Base-by-base conservation (phyloP, 2,888 invertebrate genomes). In the Coelinius sp. region DNA sequence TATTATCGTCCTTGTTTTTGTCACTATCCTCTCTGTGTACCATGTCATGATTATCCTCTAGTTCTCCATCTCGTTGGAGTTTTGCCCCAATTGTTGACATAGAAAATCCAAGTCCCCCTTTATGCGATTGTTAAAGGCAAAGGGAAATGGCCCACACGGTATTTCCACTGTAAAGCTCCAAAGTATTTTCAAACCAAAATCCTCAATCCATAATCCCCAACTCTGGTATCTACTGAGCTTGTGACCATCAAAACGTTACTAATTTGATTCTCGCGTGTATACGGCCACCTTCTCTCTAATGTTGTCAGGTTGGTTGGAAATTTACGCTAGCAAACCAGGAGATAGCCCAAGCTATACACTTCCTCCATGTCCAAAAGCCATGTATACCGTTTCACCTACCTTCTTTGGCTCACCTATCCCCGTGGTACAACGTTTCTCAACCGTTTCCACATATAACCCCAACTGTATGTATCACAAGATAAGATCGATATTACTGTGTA, bases 211-310 rank as follows among this genome's bases (percentile, higher is more conserved):
- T 49, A 49, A 49, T 49, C 41, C 20, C 46, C 17, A 20, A 6
- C 20, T 8, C 20, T 49, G 20, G 8, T 59, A 35, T 59, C 59
- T 59, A 31, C 41, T 14, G 22, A 24, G 63, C 22, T 63, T 63
- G 63, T 63, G 49, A 67, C 63, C 53, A 79, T 75, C 76, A 79
- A 79, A 81, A 84, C 81, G 81, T 83, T 77, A 81, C 82, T 84
- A 83, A 85, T 84, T 80, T 79, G 82, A 81, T 81, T 82, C 78
- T 81, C 77, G 78, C 79, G 80, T 77, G 79, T 75, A 75, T 74
- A 74, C 72, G 71, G 59, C 41, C 62, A 35, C 22, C 63, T 63
- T 52, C 22, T 31, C 44, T 56, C 41, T 49, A 31, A 49, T 65
- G 63, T 70, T 65, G 53, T 70, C 65, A 62, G 53, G 68, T 41